phyloP scores from a whole-genome alignment of 1,140 invertebrate species.

The Cyphomyrmex costatus region DNA sequence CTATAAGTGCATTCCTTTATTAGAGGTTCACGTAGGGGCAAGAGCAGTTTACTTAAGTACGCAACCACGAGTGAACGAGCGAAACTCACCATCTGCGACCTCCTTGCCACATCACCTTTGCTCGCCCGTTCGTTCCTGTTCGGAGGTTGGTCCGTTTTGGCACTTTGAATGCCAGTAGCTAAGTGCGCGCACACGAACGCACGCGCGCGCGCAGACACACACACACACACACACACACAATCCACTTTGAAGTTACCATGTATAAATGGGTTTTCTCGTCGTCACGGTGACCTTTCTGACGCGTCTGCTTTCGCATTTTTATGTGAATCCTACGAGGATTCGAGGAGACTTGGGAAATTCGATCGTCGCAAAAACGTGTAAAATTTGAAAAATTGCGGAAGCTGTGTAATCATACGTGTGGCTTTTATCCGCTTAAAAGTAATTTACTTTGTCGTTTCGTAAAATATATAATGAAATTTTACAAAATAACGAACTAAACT shows the following conservation, averaged over 20 bases:
- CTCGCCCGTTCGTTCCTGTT: slow-evolving; percentile 33
- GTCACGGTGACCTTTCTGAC: slow-evolving; percentile 51
- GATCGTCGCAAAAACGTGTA: background rate
- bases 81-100: slow-evolving; percentile 38
- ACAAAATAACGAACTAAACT: background rate
- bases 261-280: slow-evolving; percentile 59
- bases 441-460: background rate
- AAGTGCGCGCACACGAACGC: no score
- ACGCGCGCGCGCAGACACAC: no score
- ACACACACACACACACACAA: no score
- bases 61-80: slow-evolving; percentile 50
- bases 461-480: background rate
- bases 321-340: background rate
- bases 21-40: slow-evolving; percentile 58
- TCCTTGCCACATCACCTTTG: background rate
- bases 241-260: slow-evolving; percentile 59
- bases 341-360: background rate
- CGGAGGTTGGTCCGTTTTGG: slow-evolving; percentile 64
- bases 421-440: background rate
- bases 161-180: slow-evolving; percentile 71
- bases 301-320: slow-evolving; percentile 31
- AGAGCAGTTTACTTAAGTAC: slow-evolving; percentile 75
- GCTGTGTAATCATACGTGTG: background rate
- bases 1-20: slow-evolving; percentile 79
- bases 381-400: background rate